A percentile compares a stretch with the other conserved stretches of the same genome.
Evolutionary conservation across 2,888 invertebrate species (phyloP).

Genomic region (Machimus rusticus): DNA sequence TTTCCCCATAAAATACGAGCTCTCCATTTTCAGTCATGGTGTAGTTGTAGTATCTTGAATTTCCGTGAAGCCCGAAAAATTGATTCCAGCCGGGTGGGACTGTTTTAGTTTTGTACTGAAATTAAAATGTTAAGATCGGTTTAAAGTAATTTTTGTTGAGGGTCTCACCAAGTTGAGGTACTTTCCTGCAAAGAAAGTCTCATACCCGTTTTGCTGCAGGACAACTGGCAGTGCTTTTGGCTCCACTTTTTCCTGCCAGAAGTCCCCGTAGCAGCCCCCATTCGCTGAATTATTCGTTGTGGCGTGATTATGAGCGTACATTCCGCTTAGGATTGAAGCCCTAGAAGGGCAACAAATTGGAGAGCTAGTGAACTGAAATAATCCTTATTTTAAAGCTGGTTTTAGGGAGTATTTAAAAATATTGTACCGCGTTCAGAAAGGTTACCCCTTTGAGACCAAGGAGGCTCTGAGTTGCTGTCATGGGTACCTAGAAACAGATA

Average conservation of each 20-base stretch:
- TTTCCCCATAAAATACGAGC: constrained; percentile 69
- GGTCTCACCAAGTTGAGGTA: constrained; percentile 82
- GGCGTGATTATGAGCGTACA: constrained; percentile 82
- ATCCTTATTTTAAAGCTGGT: neutral
- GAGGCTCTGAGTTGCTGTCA: constrained; percentile 70
- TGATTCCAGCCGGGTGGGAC: constrained; percentile 87
- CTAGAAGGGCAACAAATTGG: constrained; percentile 92
- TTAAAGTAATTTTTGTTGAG: neutral
- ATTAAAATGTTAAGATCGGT: neutral
- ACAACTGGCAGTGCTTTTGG: constrained; percentile 72
- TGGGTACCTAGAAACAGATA: constrained; percentile 68
- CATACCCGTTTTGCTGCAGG: constrained; percentile 73
- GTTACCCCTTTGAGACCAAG: constrained; percentile 72
- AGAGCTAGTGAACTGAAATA: constrained; percentile 77
- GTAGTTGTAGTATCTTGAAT: constrained; percentile 93
- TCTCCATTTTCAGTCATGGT: constrained; percentile 82
- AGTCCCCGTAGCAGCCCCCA: constrained; percentile 77
- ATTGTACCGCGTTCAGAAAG: constrained; percentile 78
- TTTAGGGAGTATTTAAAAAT: neutral
- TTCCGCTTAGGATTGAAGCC: constrained; percentile 84
- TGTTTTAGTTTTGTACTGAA: constrained; percentile 61
- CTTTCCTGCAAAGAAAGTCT: constrained; percentile 92
- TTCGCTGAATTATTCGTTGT: constrained; percentile 78
- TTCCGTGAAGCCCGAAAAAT: constrained; percentile 89
- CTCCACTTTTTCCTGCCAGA: constrained; percentile 75